These are phyloP conservation scores for Andinoacara biseriatus DNA, from an alignment of 2,113 vertebrate genomes.

Conservation along the genomic window DNA sequence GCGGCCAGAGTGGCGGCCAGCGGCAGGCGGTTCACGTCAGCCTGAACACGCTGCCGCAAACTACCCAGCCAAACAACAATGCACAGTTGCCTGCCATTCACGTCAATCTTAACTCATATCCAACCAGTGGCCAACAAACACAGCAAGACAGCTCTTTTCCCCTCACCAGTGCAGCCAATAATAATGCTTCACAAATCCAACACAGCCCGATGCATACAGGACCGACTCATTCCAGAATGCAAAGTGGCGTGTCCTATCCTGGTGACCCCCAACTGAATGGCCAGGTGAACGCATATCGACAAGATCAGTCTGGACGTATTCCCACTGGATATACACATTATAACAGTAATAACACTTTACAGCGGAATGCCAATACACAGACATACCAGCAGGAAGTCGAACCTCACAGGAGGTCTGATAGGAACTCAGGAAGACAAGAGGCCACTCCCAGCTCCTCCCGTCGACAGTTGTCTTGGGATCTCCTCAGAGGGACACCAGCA, in stretches of 20 bases:
- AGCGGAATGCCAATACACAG: constrained; percentile 54
- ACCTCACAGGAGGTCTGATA: background rate
- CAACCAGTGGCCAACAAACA: constrained; percentile 32
- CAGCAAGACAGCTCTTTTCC: constrained; percentile 45
- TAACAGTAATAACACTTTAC: constrained; percentile 33
- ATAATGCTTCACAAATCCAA: constrained; percentile 27
- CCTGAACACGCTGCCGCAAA: constrained; percentile 63
- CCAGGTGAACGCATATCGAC: background rate
- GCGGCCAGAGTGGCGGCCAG: constrained; percentile 31
- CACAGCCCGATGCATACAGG: background rate
- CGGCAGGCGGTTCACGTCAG: constrained; percentile 71
- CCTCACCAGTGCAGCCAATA: background rate
- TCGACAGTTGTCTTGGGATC: constrained; percentile 76
- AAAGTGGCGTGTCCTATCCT: constrained; percentile 17
- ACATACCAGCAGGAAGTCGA: constrained; percentile 46
- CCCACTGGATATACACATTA: constrained; percentile 68
- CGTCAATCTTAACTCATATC: constrained; percentile 75
- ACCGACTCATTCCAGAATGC: constrained; percentile 36
- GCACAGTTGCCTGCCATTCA: constrained; percentile 74
- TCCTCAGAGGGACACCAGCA: constrained; percentile 73
- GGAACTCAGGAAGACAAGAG: background rate
- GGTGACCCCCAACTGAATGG: background rate
- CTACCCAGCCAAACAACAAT: constrained; percentile 38
- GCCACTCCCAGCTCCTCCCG: background rate
- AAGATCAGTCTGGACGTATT: constrained; percentile 32